These are phyloP conservation scores for Elysia crispata DNA, from an alignment of 2,888 invertebrate species.

Conservation along the genomic window DNA sequence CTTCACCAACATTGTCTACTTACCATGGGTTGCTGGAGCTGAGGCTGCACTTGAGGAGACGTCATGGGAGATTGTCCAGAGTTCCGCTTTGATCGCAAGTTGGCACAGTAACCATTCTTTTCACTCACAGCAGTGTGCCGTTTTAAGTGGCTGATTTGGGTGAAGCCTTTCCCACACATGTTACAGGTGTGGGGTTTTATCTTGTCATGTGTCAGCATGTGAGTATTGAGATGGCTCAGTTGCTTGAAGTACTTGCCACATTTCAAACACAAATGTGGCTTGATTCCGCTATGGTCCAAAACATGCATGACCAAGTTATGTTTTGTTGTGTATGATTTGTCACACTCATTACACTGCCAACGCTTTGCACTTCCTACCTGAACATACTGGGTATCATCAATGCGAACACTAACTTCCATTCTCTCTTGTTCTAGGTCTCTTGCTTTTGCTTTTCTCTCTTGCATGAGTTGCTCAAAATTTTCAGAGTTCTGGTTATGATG, in stretches of 20 bases:
- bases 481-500: conserved; percentile 39
- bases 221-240: conserved; percentile 76
- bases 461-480: conserved; percentile 50
- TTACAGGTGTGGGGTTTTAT: conserved; percentile 74
- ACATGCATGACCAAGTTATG: conserved; percentile 77
- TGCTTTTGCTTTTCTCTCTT: conserved; percentile 52
- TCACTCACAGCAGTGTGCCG: conserved; percentile 71
- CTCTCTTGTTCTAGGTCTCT: conserved; percentile 57
- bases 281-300: conserved; percentile 75
- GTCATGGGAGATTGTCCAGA: conserved; percentile 39
- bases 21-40: conserved; percentile 28
- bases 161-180: conserved; percentile 74
- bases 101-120: conserved; percentile 55
- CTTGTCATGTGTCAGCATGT: conserved; percentile 76
- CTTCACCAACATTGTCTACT: conserved; percentile 14
- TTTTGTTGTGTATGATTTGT: conserved; percentile 76
- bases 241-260: conserved; percentile 77
- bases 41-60: conserved; percentile 9
- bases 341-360: conserved; percentile 75
- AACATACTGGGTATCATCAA: conserved; percentile 73
- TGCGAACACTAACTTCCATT: conserved; percentile 71
- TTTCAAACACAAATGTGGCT: conserved; percentile 75
- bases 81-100: conserved; percentile 61
- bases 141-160: conserved; percentile 76
- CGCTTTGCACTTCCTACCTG: conserved; percentile 71